Evolutionary conservation across 2,797 vertebrate genomes (phyloP).

Genomic region (Xerus rutilus): DNA sequence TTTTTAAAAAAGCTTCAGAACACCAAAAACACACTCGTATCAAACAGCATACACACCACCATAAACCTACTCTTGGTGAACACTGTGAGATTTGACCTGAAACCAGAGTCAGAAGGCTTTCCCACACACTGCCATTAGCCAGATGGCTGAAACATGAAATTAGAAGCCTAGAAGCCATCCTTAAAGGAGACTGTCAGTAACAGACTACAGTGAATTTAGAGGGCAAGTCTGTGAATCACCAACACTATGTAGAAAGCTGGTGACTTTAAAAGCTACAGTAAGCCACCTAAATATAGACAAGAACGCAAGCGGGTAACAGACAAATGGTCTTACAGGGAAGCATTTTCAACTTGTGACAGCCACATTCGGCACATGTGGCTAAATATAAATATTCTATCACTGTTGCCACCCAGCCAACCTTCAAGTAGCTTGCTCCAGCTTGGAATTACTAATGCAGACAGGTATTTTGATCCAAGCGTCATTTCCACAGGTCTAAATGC

Average conservation of each 20-base stretch:
- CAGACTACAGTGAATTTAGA: not conserved
- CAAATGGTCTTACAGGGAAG: constrained; percentile 35
- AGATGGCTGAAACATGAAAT: not conserved
- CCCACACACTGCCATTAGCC: not conserved
- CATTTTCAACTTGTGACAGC: constrained; percentile 71
- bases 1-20: not conserved
- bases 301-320: not conserved
- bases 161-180: not conserved
- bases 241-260: not conserved
- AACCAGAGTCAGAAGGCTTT: not conserved
- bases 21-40: not conserved
- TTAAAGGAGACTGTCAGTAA: not conserved
- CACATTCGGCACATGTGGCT: constrained; percentile 65
- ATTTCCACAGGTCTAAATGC: not conserved
- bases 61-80: not conserved
- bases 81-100: not conserved
- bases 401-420: not conserved
- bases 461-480: not conserved
- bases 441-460: not conserved
- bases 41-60: not conserved
- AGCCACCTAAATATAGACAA: constrained; percentile 64
- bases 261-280: constrained; percentile 65
- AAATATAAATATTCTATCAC: constrained; percentile 80
- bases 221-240: constrained; percentile 16
- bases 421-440: constrained; percentile 10